A percentile compares a stretch with the other conserved stretches of the same genome.
phyloP scores from a whole-genome alignment of 1,140 invertebrate species.

The Lordiphosa collinella region DNA sequence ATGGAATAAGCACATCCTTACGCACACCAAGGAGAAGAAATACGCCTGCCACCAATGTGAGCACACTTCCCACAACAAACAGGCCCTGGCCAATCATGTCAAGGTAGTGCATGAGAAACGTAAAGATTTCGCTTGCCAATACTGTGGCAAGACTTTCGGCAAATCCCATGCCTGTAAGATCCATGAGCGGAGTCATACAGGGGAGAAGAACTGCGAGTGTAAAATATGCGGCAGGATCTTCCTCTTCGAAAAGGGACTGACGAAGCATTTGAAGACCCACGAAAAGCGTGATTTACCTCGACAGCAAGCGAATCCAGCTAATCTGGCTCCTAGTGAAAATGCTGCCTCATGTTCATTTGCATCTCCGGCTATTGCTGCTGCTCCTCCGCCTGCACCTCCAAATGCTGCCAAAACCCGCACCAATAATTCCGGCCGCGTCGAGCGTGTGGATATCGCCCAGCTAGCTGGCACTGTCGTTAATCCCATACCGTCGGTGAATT shows the following conservation, averaged over 20 bases:
- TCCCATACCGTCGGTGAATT: conserved; percentile 67
- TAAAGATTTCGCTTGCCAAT: conserved; percentile 75
- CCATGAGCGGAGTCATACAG: conserved; percentile 78
- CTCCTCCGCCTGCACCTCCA: conserved; percentile 32
- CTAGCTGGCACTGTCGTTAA: conserved; percentile 72
- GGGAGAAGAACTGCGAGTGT: conserved; percentile 80
- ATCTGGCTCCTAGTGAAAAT: conserved; percentile 24
- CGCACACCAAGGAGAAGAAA: conserved; percentile 75
- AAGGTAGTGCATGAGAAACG: conserved; percentile 75
- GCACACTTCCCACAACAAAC: conserved; percentile 73
- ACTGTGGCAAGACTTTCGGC: conserved; percentile 76
- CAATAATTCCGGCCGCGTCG: conserved; percentile 52
- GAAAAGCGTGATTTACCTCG: conserved; percentile 69
- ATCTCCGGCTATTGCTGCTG: conserved; percentile 12
- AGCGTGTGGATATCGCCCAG: conserved; percentile 68
- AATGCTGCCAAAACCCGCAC: conserved; percentile 29
- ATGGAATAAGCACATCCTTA: conserved; percentile 74
- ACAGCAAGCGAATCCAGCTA: conserved; percentile 31
- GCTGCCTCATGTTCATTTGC: conserved; percentile 13
- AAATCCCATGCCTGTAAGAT: conserved; percentile 75
- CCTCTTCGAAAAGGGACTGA: conserved; percentile 70
- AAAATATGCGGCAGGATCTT: conserved; percentile 76
- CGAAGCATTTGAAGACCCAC: conserved; percentile 74
- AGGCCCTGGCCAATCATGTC: conserved; percentile 66
- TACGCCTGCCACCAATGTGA: conserved; percentile 71